Conservation (phyloP, 2,113 vertebrate species). For the Hippoglossus stenolepis region DNA sequence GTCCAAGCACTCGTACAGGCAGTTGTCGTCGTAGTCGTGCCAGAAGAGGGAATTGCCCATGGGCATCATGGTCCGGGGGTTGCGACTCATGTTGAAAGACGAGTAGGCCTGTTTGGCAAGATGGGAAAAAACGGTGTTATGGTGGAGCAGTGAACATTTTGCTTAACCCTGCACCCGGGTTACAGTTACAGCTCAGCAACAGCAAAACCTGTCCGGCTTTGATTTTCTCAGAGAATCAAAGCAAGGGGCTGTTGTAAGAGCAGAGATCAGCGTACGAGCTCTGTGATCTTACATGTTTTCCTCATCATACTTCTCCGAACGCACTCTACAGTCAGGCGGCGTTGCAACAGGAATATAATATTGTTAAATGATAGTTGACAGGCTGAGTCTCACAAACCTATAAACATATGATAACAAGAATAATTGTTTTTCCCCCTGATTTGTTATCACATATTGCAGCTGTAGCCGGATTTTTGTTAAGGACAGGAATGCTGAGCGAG, state of each 20-base stretch:
- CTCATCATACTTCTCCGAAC: too few species aligned
- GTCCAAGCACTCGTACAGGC: slow-evolving; percentile 93
- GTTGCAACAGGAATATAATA: too few species aligned
- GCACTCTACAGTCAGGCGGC: too few species aligned
- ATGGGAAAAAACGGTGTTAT: neutral
- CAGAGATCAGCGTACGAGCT: too few species aligned
- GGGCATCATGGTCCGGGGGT: slow-evolving; percentile 86
- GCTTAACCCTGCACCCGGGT: too few species aligned
- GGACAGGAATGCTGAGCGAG: neutral
- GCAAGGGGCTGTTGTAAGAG: too few species aligned
- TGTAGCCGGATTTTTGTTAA: neutral
- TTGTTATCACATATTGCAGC: neutral
- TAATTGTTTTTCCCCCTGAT: neutral
- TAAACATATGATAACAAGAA: neutral
- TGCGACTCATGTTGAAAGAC: slow-evolving; percentile 86
- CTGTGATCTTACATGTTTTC: too few species aligned
- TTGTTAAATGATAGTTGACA: too few species aligned
- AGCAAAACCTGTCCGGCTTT: too few species aligned
- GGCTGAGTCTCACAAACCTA: neutral
- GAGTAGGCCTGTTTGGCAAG: slow-evolving; percentile 88
- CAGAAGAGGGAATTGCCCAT: slow-evolving; percentile 93
- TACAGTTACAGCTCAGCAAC: too few species aligned
- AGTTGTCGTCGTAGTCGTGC: slow-evolving; percentile 94
- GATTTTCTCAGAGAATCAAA: too few species aligned
- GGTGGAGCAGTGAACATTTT: neutral